Evolutionary conservation across 2,888 invertebrate species (phyloP).

Genomic region (Callyntrura guangdongensis): DNA sequence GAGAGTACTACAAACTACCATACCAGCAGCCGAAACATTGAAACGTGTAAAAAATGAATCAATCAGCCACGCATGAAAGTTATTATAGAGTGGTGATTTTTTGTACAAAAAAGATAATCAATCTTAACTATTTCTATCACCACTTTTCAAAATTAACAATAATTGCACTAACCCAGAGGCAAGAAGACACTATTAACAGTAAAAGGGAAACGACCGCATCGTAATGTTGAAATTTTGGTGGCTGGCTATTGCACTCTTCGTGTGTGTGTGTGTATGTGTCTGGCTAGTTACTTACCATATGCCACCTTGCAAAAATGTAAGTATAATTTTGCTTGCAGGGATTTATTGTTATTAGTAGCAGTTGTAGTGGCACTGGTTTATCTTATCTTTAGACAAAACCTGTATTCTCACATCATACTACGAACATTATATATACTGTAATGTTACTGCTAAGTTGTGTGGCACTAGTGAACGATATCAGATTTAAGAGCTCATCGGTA

Average conservation of each 20-base stretch:
- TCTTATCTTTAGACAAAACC: slow-evolving; percentile 10
- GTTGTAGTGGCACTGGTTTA: neutral
- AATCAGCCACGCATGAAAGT: slow-evolving; percentile 1
- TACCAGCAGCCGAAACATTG: no score
- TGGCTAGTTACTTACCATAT: no score
- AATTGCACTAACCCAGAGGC: neutral
- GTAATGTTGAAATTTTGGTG: no score
- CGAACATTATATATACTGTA: neutral
- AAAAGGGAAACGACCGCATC: no score
- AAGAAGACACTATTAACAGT: neutral
- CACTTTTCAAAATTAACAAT: slow-evolving; percentile 18
- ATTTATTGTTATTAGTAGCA: neutral
- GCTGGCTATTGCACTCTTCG: no score
- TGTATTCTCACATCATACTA: slow-evolving; percentile 17
- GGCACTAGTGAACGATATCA: slow-evolving; percentile 15
- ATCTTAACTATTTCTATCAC: slow-evolving; percentile 21
- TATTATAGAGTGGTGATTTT: neutral
- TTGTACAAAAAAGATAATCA: slow-evolving; percentile 4
- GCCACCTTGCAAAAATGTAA: no score
- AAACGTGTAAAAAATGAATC: neutral
- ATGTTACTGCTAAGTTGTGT: neutral
- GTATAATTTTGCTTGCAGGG: no score
- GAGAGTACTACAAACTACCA: no score
- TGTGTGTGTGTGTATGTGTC: no score
- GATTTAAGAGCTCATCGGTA: slow-evolving; percentile 22